A percentile compares a stretch with the other conserved stretches of the same genome.
Evolutionary conservation across 1,140 invertebrate species (phyloP).

Genomic region (Pseudomyrmex concolor): DNA sequence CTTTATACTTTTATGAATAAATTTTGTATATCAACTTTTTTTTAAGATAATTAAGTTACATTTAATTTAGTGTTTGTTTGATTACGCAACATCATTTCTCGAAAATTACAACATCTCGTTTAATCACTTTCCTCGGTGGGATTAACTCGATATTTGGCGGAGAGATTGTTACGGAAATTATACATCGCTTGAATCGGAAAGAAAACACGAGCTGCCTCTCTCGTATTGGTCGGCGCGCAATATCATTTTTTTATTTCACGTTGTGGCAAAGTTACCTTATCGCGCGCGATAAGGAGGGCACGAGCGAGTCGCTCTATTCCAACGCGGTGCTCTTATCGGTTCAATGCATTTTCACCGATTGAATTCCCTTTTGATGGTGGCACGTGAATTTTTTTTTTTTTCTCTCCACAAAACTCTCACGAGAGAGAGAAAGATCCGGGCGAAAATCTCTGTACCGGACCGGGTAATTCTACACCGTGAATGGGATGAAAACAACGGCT

Average conservation of each 20-base stretch:
- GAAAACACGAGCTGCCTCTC: neutral
- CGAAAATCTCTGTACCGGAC: conserved; percentile 51
- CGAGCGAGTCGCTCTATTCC: conserved; percentile 8
- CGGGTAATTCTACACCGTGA: conserved; percentile 53
- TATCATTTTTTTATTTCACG: conserved; percentile 42
- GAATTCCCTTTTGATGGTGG: conserved; percentile 28
- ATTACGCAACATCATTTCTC: too few relatives aligned
- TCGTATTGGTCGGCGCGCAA: conserved; percentile 1
- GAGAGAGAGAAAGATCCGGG: conserved; percentile 4
- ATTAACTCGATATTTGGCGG: neutral
- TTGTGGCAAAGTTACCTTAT: conserved; percentile 22
- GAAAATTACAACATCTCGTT: too few relatives aligned
- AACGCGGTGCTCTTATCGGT: conserved; percentile 26
- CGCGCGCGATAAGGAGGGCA: neutral
- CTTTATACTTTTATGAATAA: too few relatives aligned
- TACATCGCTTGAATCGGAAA: neutral
- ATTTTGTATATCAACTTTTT: too few relatives aligned
- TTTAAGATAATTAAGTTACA: too few relatives aligned
- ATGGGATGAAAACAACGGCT: conserved; percentile 46
- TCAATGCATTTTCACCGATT: conserved; percentile 39
- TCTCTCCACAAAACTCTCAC: too few relatives aligned
- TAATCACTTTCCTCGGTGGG: too few relatives aligned
- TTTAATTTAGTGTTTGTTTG: too few relatives aligned
- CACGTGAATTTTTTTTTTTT: conserved; percentile 54
- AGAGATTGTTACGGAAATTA: neutral